Percentiles rank a stretch among this genome's conserved stretches.
phyloP scores from a whole-genome alignment of 92 coral and sea anemone species.

The Pocillopora grandis region DNA sequence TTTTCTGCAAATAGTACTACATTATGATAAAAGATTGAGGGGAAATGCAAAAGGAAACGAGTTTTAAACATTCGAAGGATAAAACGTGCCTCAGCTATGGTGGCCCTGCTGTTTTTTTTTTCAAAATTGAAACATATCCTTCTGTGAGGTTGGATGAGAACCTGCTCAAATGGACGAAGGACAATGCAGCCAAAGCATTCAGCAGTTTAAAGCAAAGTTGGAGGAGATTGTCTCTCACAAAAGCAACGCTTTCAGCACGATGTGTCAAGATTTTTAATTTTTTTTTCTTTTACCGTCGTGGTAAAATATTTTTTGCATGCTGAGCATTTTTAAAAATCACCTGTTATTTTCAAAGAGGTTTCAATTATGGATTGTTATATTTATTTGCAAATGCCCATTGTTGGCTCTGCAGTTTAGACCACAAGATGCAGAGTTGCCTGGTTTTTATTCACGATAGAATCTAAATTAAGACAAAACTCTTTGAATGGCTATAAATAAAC shows the following conservation, averaged over 20 bases:
- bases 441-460: not conserved
- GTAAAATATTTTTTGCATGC: not conserved
- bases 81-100: not conserved
- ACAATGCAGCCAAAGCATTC: too few species aligned
- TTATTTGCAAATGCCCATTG: not conserved
- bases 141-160: not conserved
- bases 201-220: not conserved
- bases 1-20: too few species aligned
- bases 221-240: not conserved
- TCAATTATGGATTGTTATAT: not conserved
- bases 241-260: not conserved
- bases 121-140: not conserved
- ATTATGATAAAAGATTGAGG: not conserved
- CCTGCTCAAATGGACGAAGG: not conserved
- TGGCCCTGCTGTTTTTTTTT: not conserved
- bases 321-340: slow-evolving; percentile 10
- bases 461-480: not conserved
- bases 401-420: not conserved
- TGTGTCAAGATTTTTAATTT: not conserved
- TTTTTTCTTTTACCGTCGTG: not conserved
- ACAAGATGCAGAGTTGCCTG: not conserved
- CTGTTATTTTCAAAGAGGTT: not conserved
- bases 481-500: not conserved
- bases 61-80: not conserved
- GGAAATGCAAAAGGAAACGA: not conserved